Percentiles rank a stretch among this genome's conserved stretches.
Conservation (phyloP, 2,888 invertebrate species). For the Dryomyza anilis region DNA sequence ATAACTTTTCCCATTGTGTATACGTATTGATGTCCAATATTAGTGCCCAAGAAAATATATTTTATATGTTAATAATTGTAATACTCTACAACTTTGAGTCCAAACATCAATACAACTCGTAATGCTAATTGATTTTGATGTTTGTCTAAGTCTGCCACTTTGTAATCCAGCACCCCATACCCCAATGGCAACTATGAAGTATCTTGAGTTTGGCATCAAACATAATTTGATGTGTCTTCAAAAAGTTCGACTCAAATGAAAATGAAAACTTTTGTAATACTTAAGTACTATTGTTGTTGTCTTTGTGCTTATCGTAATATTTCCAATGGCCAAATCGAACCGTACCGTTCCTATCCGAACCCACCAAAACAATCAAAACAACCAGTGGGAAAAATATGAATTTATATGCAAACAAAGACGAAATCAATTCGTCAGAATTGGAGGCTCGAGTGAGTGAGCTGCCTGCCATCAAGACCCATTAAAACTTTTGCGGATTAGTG, state of each 20-base stretch:
- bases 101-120: background rate
- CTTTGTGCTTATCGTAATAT: background rate
- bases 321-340: background rate
- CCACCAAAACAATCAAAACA: constrained; percentile 15
- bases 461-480: constrained; percentile 17
- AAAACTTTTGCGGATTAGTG: constrained; percentile 9
- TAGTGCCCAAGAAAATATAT: too few relatives aligned
- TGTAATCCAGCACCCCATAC: too few relatives aligned
- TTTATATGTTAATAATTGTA: too few relatives aligned
- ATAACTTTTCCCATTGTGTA: too few relatives aligned
- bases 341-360: background rate
- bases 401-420: constrained; percentile 10
- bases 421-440: constrained; percentile 7
- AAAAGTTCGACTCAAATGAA: background rate
- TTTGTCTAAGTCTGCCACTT: background rate
- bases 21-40: too few relatives aligned
- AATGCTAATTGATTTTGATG: constrained; percentile 8
- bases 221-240: constrained; percentile 12
- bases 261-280: background rate
- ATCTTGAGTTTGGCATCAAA: background rate
- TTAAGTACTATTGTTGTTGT: background rate
- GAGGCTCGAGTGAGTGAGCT: background rate
- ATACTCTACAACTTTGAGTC: too few relatives aligned
- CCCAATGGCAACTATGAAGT: too few relatives aligned
- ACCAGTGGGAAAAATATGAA: constrained; percentile 14